These are phyloP conservation scores for Erethizon dorsatum DNA, from an alignment of 2,797 vertebrate genomes.

Conservation along the genomic window DNA sequence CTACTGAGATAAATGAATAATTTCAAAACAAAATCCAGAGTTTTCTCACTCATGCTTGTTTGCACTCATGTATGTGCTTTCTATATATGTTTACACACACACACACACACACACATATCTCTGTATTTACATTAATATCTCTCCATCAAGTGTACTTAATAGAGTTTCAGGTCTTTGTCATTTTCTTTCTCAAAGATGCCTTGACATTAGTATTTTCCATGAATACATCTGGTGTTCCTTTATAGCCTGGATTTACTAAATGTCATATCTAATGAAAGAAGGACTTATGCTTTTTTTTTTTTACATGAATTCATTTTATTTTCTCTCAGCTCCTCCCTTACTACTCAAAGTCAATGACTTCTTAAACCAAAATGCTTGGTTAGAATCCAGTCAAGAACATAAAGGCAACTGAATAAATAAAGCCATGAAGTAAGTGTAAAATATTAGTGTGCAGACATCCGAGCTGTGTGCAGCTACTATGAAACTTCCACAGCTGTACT, in stretches of 20 bases:
- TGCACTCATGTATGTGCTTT: not conserved
- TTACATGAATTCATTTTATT: conserved; percentile 88
- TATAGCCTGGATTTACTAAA: conserved; percentile 71
- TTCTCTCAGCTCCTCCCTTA: conserved; percentile 78
- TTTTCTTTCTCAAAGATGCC: conserved; percentile 72
- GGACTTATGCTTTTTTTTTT: conserved; percentile 87
- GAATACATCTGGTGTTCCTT: conserved; percentile 78
- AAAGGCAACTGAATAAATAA: conserved; percentile 91
- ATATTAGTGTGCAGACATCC: conserved; percentile 91
- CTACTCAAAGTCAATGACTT: conserved; percentile 79
- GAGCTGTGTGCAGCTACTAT: conserved; percentile 89
- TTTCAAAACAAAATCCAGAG: not conserved
- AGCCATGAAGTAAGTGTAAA: conserved; percentile 93
- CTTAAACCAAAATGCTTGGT: conserved; percentile 87
- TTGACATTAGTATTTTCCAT: conserved; percentile 78
- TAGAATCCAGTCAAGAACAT: conserved; percentile 88
- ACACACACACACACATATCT: not conserved
- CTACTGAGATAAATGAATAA: not conserved
- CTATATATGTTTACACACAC: not conserved
- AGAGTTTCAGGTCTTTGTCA: conserved; percentile 55
- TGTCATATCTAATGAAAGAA: conserved; percentile 85
- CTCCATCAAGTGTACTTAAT: not conserved
- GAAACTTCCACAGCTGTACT: conserved; percentile 89
- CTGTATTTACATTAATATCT: not conserved
- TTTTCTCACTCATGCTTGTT: not conserved